Conservation (phyloP, 1,140 invertebrate species). For the Diabrotica virgifera region DNA sequence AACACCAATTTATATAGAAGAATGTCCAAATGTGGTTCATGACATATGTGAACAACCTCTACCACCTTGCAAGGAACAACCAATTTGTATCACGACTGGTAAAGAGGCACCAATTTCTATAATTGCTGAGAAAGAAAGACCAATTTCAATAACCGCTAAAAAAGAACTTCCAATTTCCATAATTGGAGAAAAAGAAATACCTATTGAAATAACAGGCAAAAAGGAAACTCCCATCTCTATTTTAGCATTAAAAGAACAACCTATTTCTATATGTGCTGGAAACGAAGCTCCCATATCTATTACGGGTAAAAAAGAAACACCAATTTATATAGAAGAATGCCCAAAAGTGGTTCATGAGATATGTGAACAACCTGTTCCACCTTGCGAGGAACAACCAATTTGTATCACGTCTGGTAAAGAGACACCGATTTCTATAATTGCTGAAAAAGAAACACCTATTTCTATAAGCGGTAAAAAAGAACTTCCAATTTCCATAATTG, state of each 20-base stretch:
- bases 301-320: not conserved
- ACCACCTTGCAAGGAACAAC: not conserved
- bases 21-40: no score
- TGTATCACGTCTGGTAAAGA: not conserved
- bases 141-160: not conserved
- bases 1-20: not conserved
- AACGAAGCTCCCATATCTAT: not conserved
- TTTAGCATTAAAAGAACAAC: not conserved
- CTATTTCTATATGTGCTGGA: not conserved
- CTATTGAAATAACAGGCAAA: not conserved
- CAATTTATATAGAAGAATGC: not conserved
- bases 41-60: no score
- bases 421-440: not conserved
- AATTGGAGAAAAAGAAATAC: not conserved
- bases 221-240: not conserved
- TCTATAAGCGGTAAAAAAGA: not conserved
- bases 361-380: not conserved
- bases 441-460: not conserved
- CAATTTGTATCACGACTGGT: not conserved
- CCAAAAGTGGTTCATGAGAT: not conserved
- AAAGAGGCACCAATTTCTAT: constrained; percentile 6
- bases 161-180: not conserved
- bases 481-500: not conserved
- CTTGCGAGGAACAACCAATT: not conserved
- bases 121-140: not conserved